phyloP scores from a whole-genome alignment of 2,113 vertebrate species.

The Chlorodrepanis virens region DNA sequence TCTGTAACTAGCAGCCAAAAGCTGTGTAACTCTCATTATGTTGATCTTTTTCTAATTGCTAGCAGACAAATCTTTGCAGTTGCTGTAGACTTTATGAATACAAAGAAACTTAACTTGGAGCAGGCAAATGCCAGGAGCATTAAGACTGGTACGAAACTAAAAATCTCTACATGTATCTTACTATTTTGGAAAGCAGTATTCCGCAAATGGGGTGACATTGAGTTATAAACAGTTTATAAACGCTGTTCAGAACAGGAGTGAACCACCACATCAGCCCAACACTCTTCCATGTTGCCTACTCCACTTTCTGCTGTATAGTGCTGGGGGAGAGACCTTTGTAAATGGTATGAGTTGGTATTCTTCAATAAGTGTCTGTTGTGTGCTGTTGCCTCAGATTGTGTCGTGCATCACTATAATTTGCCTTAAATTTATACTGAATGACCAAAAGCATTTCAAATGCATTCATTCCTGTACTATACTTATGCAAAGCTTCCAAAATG shows the following conservation, averaged over 20 bases:
- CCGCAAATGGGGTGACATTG: background rate
- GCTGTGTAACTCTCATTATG: background rate
- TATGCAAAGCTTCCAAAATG: background rate
- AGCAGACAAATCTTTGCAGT: background rate
- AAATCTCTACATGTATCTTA: background rate
- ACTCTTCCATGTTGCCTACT: background rate
- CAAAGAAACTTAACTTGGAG: background rate
- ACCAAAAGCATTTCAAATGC: background rate
- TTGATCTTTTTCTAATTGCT: background rate
- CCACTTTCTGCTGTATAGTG: background rate
- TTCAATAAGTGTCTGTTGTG: background rate
- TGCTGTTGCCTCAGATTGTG: background rate
- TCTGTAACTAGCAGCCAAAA: background rate
- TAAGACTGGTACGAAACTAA: background rate
- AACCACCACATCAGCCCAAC: background rate
- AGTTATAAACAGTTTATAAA: background rate
- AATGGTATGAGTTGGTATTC: background rate
- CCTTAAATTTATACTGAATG: background rate
- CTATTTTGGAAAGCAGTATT: background rate
- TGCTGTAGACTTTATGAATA: background rate
- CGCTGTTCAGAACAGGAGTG: background rate
- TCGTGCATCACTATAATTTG: background rate
- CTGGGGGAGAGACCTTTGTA: background rate
- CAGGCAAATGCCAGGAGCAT: background rate
- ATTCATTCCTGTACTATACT: background rate